A percentile compares a stretch with the other conserved stretches of the same genome.
Evolutionary conservation across 53 echinoderm and acorn worm species (phyloP).

Genomic region (Arbacia lixula): DNA sequence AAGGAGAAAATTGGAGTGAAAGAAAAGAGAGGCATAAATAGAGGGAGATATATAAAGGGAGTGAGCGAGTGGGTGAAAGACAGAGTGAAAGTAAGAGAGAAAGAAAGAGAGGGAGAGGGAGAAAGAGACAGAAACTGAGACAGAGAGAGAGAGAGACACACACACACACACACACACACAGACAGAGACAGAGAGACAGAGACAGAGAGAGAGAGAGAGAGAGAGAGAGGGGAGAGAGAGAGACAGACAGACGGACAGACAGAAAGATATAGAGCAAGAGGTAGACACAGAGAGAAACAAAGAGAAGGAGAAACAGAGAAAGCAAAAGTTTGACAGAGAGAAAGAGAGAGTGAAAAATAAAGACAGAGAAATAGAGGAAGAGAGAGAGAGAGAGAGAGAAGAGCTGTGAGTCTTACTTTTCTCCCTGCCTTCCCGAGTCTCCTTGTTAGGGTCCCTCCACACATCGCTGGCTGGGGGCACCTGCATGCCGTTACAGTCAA

Average conservation of each 20-base stretch:
- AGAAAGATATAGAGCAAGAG: too few relatives aligned
- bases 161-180: too few relatives aligned
- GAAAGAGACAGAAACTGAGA: neutral
- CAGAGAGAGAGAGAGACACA: neutral
- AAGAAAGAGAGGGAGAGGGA: neutral
- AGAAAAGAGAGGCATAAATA: neutral
- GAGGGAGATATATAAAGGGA: neutral
- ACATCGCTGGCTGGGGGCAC: slow-evolving; percentile 82
- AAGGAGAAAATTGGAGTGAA: neutral
- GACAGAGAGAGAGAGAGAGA: neutral
- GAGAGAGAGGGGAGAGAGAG: neutral
- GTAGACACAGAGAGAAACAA: slow-evolving; percentile 10
- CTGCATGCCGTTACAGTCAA: slow-evolving; percentile 86
- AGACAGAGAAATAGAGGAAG: too few relatives aligned
- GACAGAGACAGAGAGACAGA: neutral
- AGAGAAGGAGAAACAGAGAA: too few relatives aligned
- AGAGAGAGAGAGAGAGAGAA: neutral
- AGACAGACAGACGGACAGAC: neutral
- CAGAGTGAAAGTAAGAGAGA: neutral
- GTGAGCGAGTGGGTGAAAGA: neutral
- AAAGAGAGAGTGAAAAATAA: too few relatives aligned
- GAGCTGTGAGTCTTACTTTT: slow-evolving; percentile 69
- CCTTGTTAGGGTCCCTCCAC: slow-evolving; percentile 94
- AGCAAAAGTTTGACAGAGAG: too few relatives aligned
- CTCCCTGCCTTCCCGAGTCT: slow-evolving; percentile 78